phyloP scores from a whole-genome alignment of 2,888 invertebrate genomes.

The Ichneumon xanthorius region DNA sequence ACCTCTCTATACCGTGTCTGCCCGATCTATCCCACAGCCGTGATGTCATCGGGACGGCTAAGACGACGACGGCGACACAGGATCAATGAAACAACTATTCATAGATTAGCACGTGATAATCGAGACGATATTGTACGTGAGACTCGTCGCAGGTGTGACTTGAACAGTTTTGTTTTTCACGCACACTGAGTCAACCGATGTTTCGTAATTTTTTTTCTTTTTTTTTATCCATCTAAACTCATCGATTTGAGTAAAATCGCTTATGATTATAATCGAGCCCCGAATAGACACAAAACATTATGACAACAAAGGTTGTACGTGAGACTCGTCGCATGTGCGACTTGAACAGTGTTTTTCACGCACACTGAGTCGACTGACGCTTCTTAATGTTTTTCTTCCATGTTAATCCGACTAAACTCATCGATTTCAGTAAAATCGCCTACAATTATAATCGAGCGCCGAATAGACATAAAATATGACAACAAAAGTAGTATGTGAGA shows the following conservation, averaged over 20 bases:
- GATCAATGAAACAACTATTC: conserved; percentile 73
- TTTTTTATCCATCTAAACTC: conserved; percentile 3
- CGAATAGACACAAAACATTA: conserved; percentile 31
- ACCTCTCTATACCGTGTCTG: conserved; percentile 58
- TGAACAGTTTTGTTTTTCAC: background rate
- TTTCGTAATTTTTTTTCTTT: background rate
- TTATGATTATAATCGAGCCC: conserved; percentile 13
- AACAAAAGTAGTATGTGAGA: conserved; percentile 22
- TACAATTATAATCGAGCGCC: conserved; percentile 11
- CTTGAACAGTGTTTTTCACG: conserved; percentile 33
- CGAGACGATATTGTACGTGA: conserved; percentile 50
- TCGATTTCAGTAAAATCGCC: conserved; percentile 15
- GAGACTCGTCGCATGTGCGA: conserved; percentile 60
- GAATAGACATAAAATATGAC: conserved; percentile 36
- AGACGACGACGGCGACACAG: conserved; percentile 49
- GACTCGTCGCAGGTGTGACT: background rate
- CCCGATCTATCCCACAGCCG: conserved; percentile 60
- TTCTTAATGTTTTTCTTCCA: no score
- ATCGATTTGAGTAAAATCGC: conserved; percentile 16
- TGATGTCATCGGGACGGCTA: conserved; percentile 68
- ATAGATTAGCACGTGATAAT: conserved; percentile 65
- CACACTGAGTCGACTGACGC: no score
- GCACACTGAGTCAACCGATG: no score
- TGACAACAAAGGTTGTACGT: conserved; percentile 26
- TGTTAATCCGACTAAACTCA: conserved; percentile 4